Conservation (phyloP, 2,888 invertebrate genomes). For the Pollenia angustigena region DNA sequence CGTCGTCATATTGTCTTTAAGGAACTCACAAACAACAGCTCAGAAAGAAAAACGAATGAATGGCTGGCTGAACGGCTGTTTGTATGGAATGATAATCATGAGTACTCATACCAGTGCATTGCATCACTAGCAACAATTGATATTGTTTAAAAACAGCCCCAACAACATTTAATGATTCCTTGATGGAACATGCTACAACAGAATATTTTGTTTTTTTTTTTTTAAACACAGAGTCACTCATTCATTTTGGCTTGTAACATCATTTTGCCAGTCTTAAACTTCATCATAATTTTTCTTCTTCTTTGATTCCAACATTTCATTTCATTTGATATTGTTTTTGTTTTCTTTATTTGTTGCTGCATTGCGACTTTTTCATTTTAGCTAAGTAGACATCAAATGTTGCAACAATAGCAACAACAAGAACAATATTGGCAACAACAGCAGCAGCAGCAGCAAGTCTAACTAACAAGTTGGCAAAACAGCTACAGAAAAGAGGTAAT, state of each 20-base stretch:
- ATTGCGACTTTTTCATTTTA: constrained; percentile 64
- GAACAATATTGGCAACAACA: neutral
- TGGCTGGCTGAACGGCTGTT: constrained; percentile 35
- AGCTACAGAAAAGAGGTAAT: constrained; percentile 65
- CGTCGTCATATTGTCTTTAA: constrained; percentile 70
- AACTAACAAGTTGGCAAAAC: constrained; percentile 15
- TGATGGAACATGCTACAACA: constrained; percentile 62
- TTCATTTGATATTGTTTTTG: constrained; percentile 24
- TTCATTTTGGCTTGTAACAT: constrained; percentile 60
- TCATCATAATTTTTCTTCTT: constrained; percentile 66
- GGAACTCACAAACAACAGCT: constrained; percentile 52
- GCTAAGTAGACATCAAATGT: constrained; percentile 64
- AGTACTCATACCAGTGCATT: constrained; percentile 59
- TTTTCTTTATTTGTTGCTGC: constrained; percentile 65
- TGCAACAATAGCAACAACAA: constrained; percentile 42
- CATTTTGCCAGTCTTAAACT: constrained; percentile 64
- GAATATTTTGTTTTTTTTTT: constrained; percentile 41
- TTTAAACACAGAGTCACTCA: constrained; percentile 44
- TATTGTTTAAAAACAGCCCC: constrained; percentile 60
- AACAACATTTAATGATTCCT: constrained; percentile 60
- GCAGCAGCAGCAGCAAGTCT: constrained; percentile 33
- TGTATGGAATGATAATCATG: constrained; percentile 68
- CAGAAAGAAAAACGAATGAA: constrained; percentile 17
- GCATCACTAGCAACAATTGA: constrained; percentile 66
- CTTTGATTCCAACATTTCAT: constrained; percentile 55